Conservation (phyloP, 1,140 invertebrate species). For the Pogonomyrmex californicus region DNA sequence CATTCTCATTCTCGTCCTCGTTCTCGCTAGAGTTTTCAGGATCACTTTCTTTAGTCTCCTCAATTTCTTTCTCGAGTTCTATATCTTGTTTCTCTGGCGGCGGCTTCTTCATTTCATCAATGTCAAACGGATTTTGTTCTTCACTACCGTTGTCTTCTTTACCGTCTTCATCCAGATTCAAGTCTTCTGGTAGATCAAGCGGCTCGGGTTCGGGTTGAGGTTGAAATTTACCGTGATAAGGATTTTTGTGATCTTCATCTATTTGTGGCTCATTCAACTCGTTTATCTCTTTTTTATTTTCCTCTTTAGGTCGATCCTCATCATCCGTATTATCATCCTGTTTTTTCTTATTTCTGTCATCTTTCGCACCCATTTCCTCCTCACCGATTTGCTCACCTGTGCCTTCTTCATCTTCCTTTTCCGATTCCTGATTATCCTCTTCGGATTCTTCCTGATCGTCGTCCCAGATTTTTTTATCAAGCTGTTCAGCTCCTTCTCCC, state of each 20-base stretch:
- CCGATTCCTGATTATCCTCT: conserved; percentile 88
- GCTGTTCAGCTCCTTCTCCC: conserved; percentile 92
- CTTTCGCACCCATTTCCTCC: conserved; percentile 88
- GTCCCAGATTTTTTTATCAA: conserved; percentile 96
- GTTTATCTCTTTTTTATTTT: conserved; percentile 91
- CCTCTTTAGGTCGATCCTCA: conserved; percentile 84
- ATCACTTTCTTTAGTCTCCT: conserved; percentile 75
- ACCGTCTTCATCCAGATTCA: conserved; percentile 91
- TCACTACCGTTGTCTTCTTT: conserved; percentile 88
- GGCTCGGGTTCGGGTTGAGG: conserved; percentile 93
- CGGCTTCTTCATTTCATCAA: conserved; percentile 91
- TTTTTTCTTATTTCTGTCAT: conserved; percentile 91
- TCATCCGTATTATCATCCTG: conserved; percentile 86
- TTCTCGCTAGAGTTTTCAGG: conserved; percentile 76
- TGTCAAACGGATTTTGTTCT: conserved; percentile 94
- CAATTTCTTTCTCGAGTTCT: conserved; percentile 78
- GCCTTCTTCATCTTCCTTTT: conserved; percentile 87
- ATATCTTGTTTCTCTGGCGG: conserved; percentile 71
- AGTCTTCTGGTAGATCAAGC: conserved; percentile 95
- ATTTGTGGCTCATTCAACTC: conserved; percentile 92
- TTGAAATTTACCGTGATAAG: conserved; percentile 93
- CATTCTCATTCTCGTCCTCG: conserved; percentile 70
- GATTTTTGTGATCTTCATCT: conserved; percentile 95
- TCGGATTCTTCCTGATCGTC: conserved; percentile 92
- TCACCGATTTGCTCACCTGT: conserved; percentile 88